Evolutionary conservation across 2,888 invertebrate genomes (phyloP), one percentile per base, ranked within the genome.

Genomic region (Euphydryas editha): DNA sequence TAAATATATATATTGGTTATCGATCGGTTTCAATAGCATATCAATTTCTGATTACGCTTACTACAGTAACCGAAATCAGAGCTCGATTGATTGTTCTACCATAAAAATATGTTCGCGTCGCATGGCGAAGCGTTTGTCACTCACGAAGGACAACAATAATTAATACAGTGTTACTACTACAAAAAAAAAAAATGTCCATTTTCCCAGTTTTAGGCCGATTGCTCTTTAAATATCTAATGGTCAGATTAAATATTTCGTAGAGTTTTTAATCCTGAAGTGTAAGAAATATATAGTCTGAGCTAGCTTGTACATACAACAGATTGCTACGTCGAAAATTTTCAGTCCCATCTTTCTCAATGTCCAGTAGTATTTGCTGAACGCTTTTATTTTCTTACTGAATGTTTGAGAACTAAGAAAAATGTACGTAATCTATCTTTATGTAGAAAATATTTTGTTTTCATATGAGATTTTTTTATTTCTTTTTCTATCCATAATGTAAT

Each of bases 271-370:
- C 24, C 24, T 39, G 42, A 37, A 51, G 18, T 42, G 63, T 63
- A 60, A 73, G 68, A 68, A 71, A 72, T 73, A 65, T 61, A 57
- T 47, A 59, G 72, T 57, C 64, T 62, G 71, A 70, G 68, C 70
- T 72, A 72, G 61, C 65, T 42, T 15, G 63, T 54, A 65, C 65
- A 69, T 54, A 65, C 63, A 69, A 72, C 68, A 67, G 63, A 69
- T 72, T 59, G 69, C 67, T 56, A 55, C 61, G 69, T 70, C 72
- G 59, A 67, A 67, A 65, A 58, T 70, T 69, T 63, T 61, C 24
- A 65, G 62, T 64, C 67, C 58, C 61, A 63, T 42, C 69, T 72
- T 63, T 71, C 63, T 72, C 72, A 72, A 72, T 55, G 72, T 72
- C 72, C 58, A 62, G 55, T 13, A 69, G 44, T 69, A 64, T 68